A percentile compares a stretch with the other conserved stretches of the same genome.
These are phyloP conservation scores for Vultur gryphus DNA, from an alignment of 2,797 vertebrate species.

Conservation along the genomic window DNA sequence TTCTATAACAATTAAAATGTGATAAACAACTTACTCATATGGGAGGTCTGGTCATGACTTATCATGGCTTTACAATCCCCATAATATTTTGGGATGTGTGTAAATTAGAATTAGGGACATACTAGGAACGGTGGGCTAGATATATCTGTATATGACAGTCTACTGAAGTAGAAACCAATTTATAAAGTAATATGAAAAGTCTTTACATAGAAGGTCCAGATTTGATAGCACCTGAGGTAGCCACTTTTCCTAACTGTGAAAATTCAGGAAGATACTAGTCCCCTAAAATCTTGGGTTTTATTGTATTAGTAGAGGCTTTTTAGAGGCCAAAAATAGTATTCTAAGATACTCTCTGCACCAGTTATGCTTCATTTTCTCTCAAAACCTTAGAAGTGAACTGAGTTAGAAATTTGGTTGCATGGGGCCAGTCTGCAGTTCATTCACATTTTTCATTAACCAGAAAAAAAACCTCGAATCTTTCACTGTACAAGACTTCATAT, in stretches of 20 bases:
- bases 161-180: not conserved
- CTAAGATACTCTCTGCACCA: not conserved
- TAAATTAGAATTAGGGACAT: not conserved
- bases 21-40: not conserved
- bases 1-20: not conserved
- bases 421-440: not conserved
- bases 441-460: not conserved
- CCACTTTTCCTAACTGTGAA: not conserved
- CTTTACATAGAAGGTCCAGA: not conserved
- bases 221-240: not conserved
- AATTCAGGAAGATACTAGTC: not conserved
- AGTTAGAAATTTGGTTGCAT: not conserved
- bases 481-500: not conserved
- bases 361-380: not conserved
- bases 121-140: not conserved
- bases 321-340: not conserved
- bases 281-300: not conserved
- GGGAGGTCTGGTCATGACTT: not conserved
- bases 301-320: not conserved
- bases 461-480: not conserved
- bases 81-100: not conserved
- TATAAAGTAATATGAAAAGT: not conserved
- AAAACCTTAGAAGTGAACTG: not conserved
- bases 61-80: not conserved
- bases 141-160: not conserved